Conservation (phyloP, 1,140 invertebrate species). For the Drosophila watanabei region DNA sequence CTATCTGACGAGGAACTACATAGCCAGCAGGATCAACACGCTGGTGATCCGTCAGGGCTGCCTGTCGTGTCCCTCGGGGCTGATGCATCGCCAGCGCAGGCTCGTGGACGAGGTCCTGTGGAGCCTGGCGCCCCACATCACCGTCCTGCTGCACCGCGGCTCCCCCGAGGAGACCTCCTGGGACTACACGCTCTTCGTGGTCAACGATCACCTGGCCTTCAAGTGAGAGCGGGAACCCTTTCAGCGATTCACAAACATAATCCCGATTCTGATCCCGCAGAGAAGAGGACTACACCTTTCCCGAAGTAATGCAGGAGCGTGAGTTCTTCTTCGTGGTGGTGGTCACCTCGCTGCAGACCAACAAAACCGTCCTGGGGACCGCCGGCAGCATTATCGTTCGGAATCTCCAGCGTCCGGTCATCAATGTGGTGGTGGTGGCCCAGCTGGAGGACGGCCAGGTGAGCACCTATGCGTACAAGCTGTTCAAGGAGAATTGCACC, state of each 20-base stretch:
- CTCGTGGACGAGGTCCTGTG: constrained; percentile 46
- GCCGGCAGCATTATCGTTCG: constrained; percentile 6
- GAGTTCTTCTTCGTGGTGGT: constrained; percentile 63
- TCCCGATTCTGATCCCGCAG: constrained; percentile 6
- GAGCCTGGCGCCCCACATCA: constrained; percentile 18
- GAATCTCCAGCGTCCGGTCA: constrained; percentile 12
- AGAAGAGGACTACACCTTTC: background rate
- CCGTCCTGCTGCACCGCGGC: constrained; percentile 33
- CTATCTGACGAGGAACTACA: constrained; percentile 35
- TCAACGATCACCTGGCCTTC: constrained; percentile 39
- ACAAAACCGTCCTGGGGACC: background rate
- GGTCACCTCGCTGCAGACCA: constrained; percentile 19
- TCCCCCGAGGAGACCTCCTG: constrained; percentile 7
- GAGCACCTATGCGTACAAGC: constrained; percentile 33
- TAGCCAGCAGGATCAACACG: constrained; percentile 58
- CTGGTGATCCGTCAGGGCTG: constrained; percentile 49
- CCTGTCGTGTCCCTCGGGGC: constrained; percentile 3
- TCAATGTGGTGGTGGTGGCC: constrained; percentile 60
- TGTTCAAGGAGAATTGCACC: constrained; percentile 42
- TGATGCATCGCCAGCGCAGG: constrained; percentile 22
- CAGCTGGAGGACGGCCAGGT: constrained; percentile 34
- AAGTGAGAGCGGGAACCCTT: constrained; percentile 21
- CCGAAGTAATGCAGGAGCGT: constrained; percentile 37
- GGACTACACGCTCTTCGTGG: constrained; percentile 65
- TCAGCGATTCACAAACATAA: no score